phyloP scores from a whole-genome alignment of 2,113 vertebrate species.

The Pholis gunnellus region DNA sequence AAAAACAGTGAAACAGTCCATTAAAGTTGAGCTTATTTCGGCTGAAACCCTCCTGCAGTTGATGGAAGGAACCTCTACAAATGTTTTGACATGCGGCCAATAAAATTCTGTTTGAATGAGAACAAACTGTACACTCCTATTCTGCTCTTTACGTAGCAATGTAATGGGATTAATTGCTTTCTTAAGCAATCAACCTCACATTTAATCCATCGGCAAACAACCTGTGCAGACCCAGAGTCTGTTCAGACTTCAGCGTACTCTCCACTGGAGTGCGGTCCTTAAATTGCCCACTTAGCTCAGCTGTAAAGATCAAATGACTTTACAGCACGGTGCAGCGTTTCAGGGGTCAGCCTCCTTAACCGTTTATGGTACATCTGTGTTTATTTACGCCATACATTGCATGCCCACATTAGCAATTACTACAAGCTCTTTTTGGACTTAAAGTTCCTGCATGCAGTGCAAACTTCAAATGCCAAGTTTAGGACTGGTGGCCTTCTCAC shows the following conservation, averaged over 20 bases:
- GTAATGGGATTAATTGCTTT: background rate
- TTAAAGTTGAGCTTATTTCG: background rate
- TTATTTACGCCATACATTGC: background rate
- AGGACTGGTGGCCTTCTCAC: background rate
- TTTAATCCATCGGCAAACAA: conserved; percentile 37
- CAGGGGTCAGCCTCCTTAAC: conserved; percentile 20
- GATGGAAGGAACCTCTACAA: background rate
- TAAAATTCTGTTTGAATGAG: background rate
- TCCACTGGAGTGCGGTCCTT: conserved; percentile 17
- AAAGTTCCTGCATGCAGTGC: background rate
- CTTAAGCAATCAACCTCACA: background rate
- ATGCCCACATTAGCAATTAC: background rate
- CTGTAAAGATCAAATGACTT: conserved; percentile 47
- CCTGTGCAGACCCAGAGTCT: conserved; percentile 2
- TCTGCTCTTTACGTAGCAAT: background rate
- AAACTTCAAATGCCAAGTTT: conserved; percentile 11
- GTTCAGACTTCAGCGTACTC: conserved; percentile 14
- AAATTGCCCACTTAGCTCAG: conserved; percentile 42
- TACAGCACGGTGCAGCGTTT: conserved; percentile 14
- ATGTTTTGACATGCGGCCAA: too few relatives aligned
- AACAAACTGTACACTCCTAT: background rate
- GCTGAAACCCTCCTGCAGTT: background rate
- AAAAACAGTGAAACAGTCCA: conserved; percentile 24
- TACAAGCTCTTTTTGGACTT: background rate
- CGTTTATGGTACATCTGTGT: conserved; percentile 7